Percentiles rank a stretch among this genome's conserved stretches.
Evolutionary conservation across 2,797 vertebrate genomes (phyloP).

Genomic region (Onychomys torridus): DNA sequence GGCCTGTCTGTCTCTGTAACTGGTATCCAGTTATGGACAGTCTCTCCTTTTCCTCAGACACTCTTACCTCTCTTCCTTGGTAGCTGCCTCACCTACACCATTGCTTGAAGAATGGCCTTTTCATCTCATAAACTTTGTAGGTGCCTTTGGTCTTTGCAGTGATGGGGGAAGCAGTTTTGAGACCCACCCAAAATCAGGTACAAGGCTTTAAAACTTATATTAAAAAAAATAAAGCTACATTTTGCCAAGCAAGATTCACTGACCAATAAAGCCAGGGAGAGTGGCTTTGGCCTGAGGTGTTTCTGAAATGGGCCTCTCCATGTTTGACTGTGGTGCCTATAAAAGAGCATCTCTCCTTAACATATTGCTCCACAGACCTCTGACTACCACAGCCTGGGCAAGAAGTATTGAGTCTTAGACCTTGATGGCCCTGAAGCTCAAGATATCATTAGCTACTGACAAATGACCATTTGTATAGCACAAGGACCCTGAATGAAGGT

Average conservation of each 20-base stretch:
- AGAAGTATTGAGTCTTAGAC: background rate
- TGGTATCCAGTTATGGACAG: rapidly evolving
- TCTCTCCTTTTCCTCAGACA: background rate
- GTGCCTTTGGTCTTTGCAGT: background rate
- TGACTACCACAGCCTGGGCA: background rate
- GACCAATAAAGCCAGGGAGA: background rate
- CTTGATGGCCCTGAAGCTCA: background rate
- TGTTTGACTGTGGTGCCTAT: background rate
- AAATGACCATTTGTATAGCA: background rate
- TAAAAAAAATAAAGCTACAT: background rate
- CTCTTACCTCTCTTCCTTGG: background rate
- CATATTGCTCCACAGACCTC: background rate
- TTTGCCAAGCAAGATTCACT: background rate
- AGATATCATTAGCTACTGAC: background rate
- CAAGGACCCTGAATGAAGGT: background rate
- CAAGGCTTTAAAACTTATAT: background rate
- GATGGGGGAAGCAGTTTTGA: background rate
- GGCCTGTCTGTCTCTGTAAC: background rate
- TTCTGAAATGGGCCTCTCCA: background rate
- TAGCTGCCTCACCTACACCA: background rate
- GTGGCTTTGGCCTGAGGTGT: background rate
- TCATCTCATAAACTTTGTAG: background rate
- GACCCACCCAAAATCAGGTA: background rate
- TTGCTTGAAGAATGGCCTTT: background rate
- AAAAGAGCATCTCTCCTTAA: background rate